A percentile compares a stretch with the other conserved stretches of the same genome.
Conservation (phyloP, 2,797 vertebrate species). For the Alosa sapidissima region DNA sequence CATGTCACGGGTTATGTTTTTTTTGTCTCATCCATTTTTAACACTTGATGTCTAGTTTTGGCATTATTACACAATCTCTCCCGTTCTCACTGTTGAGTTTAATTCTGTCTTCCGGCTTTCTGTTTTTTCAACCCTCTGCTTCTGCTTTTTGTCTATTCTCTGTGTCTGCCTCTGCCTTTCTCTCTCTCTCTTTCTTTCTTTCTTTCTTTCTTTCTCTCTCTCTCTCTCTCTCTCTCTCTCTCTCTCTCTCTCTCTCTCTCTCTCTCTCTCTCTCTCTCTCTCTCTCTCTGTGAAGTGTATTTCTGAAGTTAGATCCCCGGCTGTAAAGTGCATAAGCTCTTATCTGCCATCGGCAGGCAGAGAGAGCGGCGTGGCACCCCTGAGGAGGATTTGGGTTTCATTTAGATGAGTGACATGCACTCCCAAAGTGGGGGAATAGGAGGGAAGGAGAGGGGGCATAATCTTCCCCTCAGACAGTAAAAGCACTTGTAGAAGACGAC, state of each 20-base stretch:
- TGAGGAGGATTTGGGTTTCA: constrained; percentile 15
- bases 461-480: background rate
- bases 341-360: constrained; percentile 8
- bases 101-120: background rate
- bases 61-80: background rate
- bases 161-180: background rate
- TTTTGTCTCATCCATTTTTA: background rate
- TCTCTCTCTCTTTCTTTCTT: background rate
- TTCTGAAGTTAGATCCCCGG: background rate
- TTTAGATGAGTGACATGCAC: constrained; percentile 13
- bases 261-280: background rate
- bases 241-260: background rate
- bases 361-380: background rate
- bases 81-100: background rate
- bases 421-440: background rate
- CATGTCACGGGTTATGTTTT: too few species aligned
- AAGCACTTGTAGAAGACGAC: constrained; percentile 16
- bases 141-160: too few species aligned
- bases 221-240: background rate
- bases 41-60: background rate
- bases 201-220: background rate
- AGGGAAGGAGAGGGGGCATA: background rate
- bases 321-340: constrained; percentile 16
- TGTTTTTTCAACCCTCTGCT: too few species aligned
- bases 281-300: background rate